Percentiles rank a stretch among this genome's conserved stretches.
Conservation (phyloP, 2,888 invertebrate species). For the Acrobasis suavella region DNA sequence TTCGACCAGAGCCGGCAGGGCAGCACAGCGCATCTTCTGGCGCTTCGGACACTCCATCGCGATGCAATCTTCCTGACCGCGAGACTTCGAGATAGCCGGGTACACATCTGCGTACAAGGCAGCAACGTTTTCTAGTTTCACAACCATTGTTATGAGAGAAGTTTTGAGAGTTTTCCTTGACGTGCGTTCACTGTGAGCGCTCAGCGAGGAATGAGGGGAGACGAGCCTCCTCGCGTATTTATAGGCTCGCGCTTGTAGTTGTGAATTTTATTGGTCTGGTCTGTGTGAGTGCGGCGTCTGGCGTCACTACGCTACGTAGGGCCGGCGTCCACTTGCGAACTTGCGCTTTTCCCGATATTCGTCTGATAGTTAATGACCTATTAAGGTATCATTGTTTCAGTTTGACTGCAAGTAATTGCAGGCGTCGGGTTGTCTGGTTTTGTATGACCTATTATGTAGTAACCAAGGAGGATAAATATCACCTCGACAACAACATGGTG, state of each 20-base stretch:
- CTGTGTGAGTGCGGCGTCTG: constrained; percentile 46
- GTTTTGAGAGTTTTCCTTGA: constrained; percentile 24
- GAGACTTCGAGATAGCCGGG: constrained; percentile 50
- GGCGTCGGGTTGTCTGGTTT: constrained; percentile 19
- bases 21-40: constrained; percentile 53
- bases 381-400: constrained; percentile 23
- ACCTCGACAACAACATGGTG: background rate
- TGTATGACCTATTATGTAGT: constrained; percentile 3
- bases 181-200: constrained; percentile 50
- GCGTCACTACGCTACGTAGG: constrained; percentile 45
- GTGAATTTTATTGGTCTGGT: constrained; percentile 44
- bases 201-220: constrained; percentile 59
- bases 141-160: constrained; percentile 51
- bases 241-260: constrained; percentile 47
- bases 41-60: constrained; percentile 55
- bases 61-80: constrained; percentile 53
- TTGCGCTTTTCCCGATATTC: constrained; percentile 32
- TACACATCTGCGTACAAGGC: constrained; percentile 62
- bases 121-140: constrained; percentile 65
- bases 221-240: constrained; percentile 47
- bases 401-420: constrained; percentile 1
- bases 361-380: constrained; percentile 26
- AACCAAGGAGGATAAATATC: background rate
- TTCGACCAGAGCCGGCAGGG: constrained; percentile 62
- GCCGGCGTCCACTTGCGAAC: constrained; percentile 42